Conservation (phyloP, 2,113 vertebrate species). For the Arvicanthis niloticus region DNA sequence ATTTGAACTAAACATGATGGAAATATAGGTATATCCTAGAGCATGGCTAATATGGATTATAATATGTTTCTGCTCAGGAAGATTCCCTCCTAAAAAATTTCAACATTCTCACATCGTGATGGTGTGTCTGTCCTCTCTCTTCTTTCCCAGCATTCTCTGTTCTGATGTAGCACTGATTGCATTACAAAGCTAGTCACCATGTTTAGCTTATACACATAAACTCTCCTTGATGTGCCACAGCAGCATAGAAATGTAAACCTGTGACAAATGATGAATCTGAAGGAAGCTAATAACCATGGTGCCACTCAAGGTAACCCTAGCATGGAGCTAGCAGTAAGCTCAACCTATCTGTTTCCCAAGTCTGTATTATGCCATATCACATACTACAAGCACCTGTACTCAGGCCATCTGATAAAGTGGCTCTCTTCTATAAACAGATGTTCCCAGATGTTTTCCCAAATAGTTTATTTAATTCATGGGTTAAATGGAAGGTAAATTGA, state of each 20-base stretch:
- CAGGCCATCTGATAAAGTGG: neutral
- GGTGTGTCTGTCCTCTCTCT: neutral
- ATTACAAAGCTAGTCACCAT: no score
- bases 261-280: neutral
- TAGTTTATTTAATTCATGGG: neutral
- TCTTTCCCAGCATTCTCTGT: neutral
- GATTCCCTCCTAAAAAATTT: neutral
- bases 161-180: neutral
- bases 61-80: neutral
- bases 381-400: neutral
- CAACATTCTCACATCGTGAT: neutral
- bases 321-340: neutral
- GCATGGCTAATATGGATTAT: no score
- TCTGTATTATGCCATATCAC: neutral
- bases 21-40: neutral
- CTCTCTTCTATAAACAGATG: neutral
- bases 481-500: neutral
- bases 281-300: neutral
- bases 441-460: neutral
- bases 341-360: neutral
- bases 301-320: neutral
- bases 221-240: neutral
- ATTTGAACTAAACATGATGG: neutral
- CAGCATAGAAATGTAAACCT: neutral
- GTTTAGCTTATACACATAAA: neutral